A percentile compares a stretch with the other conserved stretches of the same genome.
These are phyloP conservation scores for Magallana gigas DNA, from an alignment of 1,140 invertebrate species.

Conservation along the genomic window DNA sequence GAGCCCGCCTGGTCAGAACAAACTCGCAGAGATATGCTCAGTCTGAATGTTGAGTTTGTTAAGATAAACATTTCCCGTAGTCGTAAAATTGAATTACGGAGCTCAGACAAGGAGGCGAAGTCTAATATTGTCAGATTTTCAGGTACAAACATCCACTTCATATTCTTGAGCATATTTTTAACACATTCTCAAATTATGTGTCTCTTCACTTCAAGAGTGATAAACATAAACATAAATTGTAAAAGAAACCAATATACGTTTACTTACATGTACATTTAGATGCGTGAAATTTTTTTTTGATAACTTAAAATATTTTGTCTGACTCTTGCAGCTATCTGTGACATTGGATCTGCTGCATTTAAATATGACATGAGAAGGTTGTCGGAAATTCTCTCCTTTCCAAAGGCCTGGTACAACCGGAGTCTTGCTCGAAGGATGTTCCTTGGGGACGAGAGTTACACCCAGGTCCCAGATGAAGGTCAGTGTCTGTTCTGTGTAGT, in stretches of 20 bases:
- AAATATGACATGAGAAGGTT: slow-evolving; percentile 99
- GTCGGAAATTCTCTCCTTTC: slow-evolving; percentile 97
- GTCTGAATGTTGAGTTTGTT: slow-evolving; percentile 97
- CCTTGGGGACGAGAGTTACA: slow-evolving; percentile 87
- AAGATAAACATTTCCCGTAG: slow-evolving; percentile 94
- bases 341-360: slow-evolving; percentile 98
- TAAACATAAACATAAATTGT: too few relatives aligned
- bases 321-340: slow-evolving; percentile 87
- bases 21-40: slow-evolving; percentile 96
- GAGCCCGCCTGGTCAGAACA: slow-evolving; percentile 83
- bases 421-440: slow-evolving; percentile 95
- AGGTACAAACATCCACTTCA: slow-evolving; percentile 82
- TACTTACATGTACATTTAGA: too few relatives aligned
- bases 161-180: too few relatives aligned
- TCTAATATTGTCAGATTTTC: slow-evolving; percentile 87
- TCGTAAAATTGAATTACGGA: slow-evolving; percentile 70
- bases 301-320: too few relatives aligned
- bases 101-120: slow-evolving; percentile 45
- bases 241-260: too few relatives aligned
- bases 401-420: slow-evolving; percentile 95
- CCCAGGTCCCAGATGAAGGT: slow-evolving; percentile 71
- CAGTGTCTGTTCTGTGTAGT: slow-evolving; percentile 7
- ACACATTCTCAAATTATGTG: too few relatives aligned
- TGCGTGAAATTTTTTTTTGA: too few relatives aligned
- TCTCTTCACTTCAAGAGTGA: too few relatives aligned